phyloP scores from a whole-genome alignment of 2,797 vertebrate species.

The Adrianichthys oophorus region DNA sequence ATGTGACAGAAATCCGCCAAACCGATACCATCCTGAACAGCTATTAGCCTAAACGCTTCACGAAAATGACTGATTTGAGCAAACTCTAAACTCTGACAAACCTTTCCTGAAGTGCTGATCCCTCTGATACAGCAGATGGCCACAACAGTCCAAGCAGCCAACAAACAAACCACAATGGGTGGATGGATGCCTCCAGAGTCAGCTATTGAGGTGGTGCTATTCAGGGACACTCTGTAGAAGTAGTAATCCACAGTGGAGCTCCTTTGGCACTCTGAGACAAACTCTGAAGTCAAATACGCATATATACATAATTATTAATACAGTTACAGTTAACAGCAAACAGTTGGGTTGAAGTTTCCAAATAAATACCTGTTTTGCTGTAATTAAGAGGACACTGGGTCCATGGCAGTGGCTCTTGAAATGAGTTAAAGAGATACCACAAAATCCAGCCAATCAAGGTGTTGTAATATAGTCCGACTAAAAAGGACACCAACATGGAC shows the following conservation, averaged over 20 bases:
- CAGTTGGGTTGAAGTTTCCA: neutral
- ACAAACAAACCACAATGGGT: conserved; percentile 84
- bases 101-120: conserved; percentile 94
- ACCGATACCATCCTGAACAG: no score
- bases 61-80: neutral
- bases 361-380: conserved; percentile 82
- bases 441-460: conserved; percentile 92
- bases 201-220: conserved; percentile 78
- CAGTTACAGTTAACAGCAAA: neutral
- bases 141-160: conserved; percentile 83
- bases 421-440: conserved; percentile 98
- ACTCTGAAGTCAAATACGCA: conserved; percentile 59
- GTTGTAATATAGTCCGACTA: conserved; percentile 90
- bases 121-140: conserved; percentile 86
- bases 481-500: conserved; percentile 87
- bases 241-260: conserved; percentile 91
- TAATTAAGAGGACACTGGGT: conserved; percentile 79
- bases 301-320: neutral
- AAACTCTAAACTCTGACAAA: conserved; percentile 56
- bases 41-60: no score
- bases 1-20: no score
- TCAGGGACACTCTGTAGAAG: conserved; percentile 90
- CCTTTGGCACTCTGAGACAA: conserved; percentile 80
- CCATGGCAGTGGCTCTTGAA: conserved; percentile 93
- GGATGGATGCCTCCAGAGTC: conserved; percentile 86